Evolutionary conservation across 92 coral and sea anemone species (phyloP).

Genomic region (Diadumene lineata): DNA sequence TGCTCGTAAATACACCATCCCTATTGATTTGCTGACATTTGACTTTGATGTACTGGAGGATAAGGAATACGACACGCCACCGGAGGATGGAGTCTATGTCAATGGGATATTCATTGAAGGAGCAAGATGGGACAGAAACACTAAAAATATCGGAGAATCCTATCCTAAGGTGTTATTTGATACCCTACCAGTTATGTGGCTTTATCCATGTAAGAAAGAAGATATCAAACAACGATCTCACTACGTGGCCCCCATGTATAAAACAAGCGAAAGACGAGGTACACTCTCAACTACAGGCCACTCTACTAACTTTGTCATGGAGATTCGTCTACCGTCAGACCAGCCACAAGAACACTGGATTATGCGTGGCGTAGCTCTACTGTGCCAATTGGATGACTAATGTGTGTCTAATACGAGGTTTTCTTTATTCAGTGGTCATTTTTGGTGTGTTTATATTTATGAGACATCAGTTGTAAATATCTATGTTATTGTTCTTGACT

Average conservation of each 20-base stretch:
- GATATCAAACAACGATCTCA: conserved; percentile 82
- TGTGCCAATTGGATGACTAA: conserved; percentile 96
- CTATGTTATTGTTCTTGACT: too few species aligned
- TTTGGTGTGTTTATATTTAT: background rate
- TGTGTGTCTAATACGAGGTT: background rate
- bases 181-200: conserved; percentile 94
- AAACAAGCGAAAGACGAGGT: conserved; percentile 97
- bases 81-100: conserved; percentile 97
- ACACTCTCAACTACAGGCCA: conserved; percentile 98
- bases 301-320: conserved; percentile 99
- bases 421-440: background rate
- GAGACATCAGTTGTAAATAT: too few species aligned
- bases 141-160: conserved; percentile 84
- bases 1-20: conserved; percentile 97
- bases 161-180: conserved; percentile 86
- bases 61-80: conserved; percentile 83
- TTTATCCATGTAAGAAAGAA: conserved; percentile 93
- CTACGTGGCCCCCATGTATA: conserved; percentile 94
- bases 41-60: conserved; percentile 94
- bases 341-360: conserved; percentile 99
- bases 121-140: conserved; percentile 93
- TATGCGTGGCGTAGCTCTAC: conserved; percentile 98
- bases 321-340: conserved; percentile 98
- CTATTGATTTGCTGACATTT: conserved; percentile 89
- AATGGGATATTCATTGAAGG: conserved; percentile 97